Percentiles rank a stretch among this genome's conserved stretches.
Conservation (phyloP, 2,797 vertebrate genomes). For the Brachyalestes nurse region DNA sequence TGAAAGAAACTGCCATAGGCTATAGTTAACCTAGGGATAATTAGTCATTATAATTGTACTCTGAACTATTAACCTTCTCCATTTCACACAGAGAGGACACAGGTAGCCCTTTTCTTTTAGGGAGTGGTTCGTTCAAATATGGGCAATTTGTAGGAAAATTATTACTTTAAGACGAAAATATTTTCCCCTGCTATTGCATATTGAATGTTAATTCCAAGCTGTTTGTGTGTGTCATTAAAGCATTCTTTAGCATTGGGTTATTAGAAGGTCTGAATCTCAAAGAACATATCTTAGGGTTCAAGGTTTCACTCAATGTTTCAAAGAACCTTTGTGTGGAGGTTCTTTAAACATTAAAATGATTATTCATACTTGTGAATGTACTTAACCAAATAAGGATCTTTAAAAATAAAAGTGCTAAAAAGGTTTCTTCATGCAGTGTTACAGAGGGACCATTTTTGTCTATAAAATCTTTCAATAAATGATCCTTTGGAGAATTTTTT, state of each 20-base stretch:
- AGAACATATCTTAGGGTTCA: neutral
- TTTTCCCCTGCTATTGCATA: neutral
- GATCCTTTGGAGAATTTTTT: no score
- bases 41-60: constrained; percentile 64
- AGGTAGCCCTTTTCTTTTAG: constrained; percentile 34
- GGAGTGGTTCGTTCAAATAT: neutral
- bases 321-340: neutral
- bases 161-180: neutral
- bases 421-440: no score
- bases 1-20: constrained; percentile 58
- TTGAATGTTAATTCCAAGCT: neutral
- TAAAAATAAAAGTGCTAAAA: no score
- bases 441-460: no score
- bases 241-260: neutral
- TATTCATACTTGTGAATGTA: no score
- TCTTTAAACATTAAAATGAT: neutral
- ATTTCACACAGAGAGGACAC: constrained; percentile 54
- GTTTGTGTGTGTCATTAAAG: neutral
- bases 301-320: no score
- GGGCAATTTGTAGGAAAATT: neutral
- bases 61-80: constrained; percentile 62
- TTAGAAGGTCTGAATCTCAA: neutral
- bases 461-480: no score
- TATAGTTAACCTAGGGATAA: constrained; percentile 64
- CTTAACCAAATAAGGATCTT: no score